Evolutionary conservation across 2,888 invertebrate species (phyloP), one percentile per base, ranked within the genome.

Genomic region (Heliconius charithonia): DNA sequence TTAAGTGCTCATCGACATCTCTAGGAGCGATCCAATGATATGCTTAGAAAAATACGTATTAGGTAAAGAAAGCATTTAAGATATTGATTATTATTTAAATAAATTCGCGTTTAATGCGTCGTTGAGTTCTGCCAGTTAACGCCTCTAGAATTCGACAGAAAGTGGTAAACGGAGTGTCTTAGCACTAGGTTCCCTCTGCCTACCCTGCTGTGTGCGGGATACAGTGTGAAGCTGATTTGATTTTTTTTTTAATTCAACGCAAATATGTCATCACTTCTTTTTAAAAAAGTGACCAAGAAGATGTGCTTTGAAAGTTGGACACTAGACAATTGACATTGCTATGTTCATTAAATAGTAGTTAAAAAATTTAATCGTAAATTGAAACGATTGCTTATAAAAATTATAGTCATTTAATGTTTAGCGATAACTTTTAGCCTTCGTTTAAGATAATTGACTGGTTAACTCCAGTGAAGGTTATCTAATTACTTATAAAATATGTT

Each of bases 341-440:
- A 27, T 27, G 63, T 74, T 78, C 78, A 78, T 74, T 74, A 75
- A 75, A 41, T 71, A 56, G 70, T 51, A 65, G 75, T 75, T 80
- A 80, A 76, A 62, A 59, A 56, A 67, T 19, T 75, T 75, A 62
- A 59, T 73, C 72, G n/a, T 63, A 74, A 74, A 59, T 72, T 75
- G 59, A 79, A 70, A 41, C 41, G 65, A 75, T 72, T 73, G 78
- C 66, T 75, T 78, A 51, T 62, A 72, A 72, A 80, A 76, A 62
- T 29, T 71, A 78, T 63, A 78, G 69, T 78, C 73, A 59, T 69
- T 78, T 65, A 76, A 62, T 62, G 22, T 56, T 71, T n/a, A 59
- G 41, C 63, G 80, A 80, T 80, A 80, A 65, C 78, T 73, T 78
- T 74, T 59, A 59, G 76, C 67, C 71, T 62, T 41, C 71, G 16